phyloP scores from a whole-genome alignment of 53 echinoderm and acorn worm genomes.

The Temnopleurus reevesii region DNA sequence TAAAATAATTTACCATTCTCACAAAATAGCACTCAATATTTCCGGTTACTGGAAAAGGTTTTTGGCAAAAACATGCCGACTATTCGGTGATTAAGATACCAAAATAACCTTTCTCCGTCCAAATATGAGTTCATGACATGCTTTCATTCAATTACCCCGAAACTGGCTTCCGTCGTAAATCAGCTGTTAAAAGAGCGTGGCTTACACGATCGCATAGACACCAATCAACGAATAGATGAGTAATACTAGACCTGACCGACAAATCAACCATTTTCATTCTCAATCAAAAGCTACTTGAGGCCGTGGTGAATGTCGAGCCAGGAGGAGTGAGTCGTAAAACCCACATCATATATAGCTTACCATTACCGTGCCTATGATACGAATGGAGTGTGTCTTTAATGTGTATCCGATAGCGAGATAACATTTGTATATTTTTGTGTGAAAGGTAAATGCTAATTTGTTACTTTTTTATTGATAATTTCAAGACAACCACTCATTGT shows the following conservation, averaged over 20 bases:
- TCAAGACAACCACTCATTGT: no score
- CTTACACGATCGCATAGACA: background rate
- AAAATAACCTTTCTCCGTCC: background rate
- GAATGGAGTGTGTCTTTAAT: background rate
- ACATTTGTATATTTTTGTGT: background rate
- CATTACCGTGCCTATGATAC: background rate
- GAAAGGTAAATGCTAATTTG: no score
- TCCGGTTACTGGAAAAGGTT: background rate
- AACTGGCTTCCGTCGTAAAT: background rate
- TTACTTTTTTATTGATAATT: no score
- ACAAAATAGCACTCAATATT: background rate
- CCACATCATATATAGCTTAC: background rate
- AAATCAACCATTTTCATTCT: background rate
- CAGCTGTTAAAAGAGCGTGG: background rate
- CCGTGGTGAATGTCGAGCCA: background rate
- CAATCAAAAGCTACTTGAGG: background rate
- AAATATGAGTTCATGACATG: background rate
- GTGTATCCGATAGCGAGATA: background rate
- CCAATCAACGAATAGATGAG: background rate
- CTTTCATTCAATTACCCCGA: slow-evolving; percentile 4
- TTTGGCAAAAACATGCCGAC: background rate
- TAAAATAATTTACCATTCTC: background rate
- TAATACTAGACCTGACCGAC: background rate
- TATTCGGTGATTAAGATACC: background rate
- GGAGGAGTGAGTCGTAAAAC: background rate